Percentiles rank a stretch among this genome's conserved stretches.
Conservation (phyloP, 2,797 vertebrate genomes). For the Sebastes taczanowskii region DNA sequence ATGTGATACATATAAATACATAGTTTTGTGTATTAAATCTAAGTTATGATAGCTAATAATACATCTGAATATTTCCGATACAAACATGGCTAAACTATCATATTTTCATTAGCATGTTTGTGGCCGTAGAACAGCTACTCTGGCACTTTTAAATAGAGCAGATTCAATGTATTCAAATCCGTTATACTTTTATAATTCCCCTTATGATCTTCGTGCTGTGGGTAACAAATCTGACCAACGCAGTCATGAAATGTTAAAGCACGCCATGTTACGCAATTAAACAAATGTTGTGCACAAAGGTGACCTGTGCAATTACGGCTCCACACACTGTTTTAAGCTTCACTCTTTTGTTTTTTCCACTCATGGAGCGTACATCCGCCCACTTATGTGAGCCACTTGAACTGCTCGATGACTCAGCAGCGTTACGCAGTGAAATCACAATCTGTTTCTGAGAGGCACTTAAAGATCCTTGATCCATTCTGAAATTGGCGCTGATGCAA, state of each 20-base stretch:
- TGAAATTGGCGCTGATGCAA: constrained; percentile 46
- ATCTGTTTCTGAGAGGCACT: constrained; percentile 61
- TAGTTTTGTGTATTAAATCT: too few species aligned
- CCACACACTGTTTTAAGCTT: constrained; percentile 17
- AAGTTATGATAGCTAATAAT: background rate
- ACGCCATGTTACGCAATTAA: constrained; percentile 23
- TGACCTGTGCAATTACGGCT: constrained; percentile 46
- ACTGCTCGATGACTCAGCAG: constrained; percentile 56
- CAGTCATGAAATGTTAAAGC: constrained; percentile 7
- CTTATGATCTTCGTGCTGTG: constrained; percentile 3
- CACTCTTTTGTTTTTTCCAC: constrained; percentile 15
- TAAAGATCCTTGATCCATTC: constrained; percentile 45
- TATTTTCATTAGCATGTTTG: background rate
- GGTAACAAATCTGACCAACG: background rate
- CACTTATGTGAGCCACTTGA: constrained; percentile 55
- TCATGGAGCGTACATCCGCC: constrained; percentile 47
- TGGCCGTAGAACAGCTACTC: background rate
- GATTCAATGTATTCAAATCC: background rate
- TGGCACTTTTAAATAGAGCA: background rate
- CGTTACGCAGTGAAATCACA: constrained; percentile 47
- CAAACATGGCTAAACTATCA: background rate
- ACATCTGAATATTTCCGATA: background rate
- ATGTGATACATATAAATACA: background rate
- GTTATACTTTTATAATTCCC: background rate
- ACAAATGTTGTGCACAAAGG: constrained; percentile 42